Evolutionary conservation across 2,797 vertebrate species (phyloP).

Genomic region (Phoeniculus purpureus): DNA sequence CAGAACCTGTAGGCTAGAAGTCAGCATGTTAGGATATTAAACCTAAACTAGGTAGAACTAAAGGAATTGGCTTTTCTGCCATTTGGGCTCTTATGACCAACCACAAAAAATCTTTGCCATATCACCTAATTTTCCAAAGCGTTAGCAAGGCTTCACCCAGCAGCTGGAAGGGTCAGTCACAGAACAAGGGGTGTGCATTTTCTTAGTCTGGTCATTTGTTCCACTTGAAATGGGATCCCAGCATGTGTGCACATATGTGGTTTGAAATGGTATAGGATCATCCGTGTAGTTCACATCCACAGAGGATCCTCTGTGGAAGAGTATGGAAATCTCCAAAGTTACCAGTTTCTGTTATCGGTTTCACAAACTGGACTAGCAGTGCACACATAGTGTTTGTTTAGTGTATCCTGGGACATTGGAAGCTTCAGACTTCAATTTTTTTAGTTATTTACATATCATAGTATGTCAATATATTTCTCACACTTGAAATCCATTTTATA

Average conservation of each 20-base stretch:
- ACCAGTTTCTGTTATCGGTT: background rate
- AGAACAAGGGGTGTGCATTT: background rate
- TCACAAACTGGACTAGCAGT: background rate
- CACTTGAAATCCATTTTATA: background rate
- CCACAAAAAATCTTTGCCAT: background rate
- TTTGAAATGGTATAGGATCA: background rate
- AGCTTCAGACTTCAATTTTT: slow-evolving; percentile 4
- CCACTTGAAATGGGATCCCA: background rate
- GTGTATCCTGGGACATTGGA: background rate
- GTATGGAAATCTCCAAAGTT: background rate
- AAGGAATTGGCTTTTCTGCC: background rate
- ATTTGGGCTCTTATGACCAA: background rate
- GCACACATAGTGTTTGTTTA: background rate
- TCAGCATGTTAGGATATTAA: background rate
- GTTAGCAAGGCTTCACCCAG: background rate
- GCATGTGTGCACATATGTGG: background rate
- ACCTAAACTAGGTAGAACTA: background rate
- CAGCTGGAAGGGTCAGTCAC: background rate
- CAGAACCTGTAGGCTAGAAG: background rate
- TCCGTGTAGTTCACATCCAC: background rate
- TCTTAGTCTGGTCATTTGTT: background rate
- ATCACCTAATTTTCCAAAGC: background rate
- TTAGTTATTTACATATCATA: background rate
- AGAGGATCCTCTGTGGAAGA: background rate
- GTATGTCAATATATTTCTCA: background rate